These are phyloP conservation scores for Procavia capensis DNA, from an alignment of 2,113 vertebrate species.

Conservation along the genomic window DNA sequence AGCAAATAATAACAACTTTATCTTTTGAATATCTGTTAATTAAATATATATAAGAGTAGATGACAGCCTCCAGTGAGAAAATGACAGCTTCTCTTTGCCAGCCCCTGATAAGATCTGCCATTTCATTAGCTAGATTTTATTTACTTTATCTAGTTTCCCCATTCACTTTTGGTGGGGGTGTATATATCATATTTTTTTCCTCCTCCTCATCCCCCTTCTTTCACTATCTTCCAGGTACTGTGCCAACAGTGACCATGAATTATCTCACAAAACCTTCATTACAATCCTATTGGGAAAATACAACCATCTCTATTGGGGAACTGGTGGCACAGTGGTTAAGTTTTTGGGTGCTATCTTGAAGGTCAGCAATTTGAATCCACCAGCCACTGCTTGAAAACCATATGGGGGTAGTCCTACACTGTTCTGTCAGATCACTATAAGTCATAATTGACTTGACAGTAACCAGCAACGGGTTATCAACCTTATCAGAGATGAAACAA, in stretches of 20 bases:
- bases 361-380: too few species aligned
- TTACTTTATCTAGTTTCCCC: not conserved
- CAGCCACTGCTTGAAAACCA: too few species aligned
- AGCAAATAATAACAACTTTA: too few species aligned
- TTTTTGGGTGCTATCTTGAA: too few species aligned
- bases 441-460: too few species aligned
- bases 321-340: too few species aligned
- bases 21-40: not conserved
- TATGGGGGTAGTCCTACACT: too few species aligned
- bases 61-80: not conserved
- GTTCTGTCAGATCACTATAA: too few species aligned
- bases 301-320: not conserved
- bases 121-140: not conserved
- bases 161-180: not conserved
- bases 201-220: not conserved
- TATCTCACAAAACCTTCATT: not conserved
- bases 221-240: not conserved
- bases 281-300: not conserved
- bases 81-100: not conserved
- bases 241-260: not conserved
- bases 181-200: not conserved
- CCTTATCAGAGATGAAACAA: not conserved
- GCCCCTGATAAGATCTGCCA: not conserved
- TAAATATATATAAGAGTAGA: not conserved
- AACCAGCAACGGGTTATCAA: not conserved